Evolutionary conservation across 2,113 vertebrate species (phyloP), one percentile per base, ranked within the genome.

Genomic region (Corydoras sp.): DNA sequence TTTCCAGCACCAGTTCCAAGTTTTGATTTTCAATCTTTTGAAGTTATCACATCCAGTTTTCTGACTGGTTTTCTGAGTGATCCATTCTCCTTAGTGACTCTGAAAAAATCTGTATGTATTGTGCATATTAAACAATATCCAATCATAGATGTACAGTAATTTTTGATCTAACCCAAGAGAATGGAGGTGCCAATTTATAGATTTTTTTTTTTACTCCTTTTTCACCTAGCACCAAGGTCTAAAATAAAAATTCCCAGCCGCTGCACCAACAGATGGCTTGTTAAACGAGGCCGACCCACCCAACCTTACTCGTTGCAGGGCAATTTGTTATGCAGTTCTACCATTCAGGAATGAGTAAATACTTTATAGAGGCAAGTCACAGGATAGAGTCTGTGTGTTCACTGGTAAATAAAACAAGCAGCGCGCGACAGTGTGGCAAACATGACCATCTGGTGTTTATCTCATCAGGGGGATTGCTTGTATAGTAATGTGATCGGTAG

Each of bases 371-470:
- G 58, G 56, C 69, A 75, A 79, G 69, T 55, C 50, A 69, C 59
- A 64, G 68, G 69, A 76, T 72, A 8, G 56, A 64, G 58, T 12
- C 54, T 50, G 77, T 51, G 73, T 68, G 76, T 78, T 68, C 69
- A 68, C 30, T 78, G 54, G 72, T 72, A 75, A 78, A 78, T 72
- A 75, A 79, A 79, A 65, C 69, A 76, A 76, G 65, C 62, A 31
- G 66, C 48, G 77, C 73, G 58, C 65, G 29, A 72, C 77, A 69
- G 64, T 32, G 54, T 69, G 71, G 49, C 73, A 75, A 79, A 79
- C 69, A 55, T 69, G 77, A 72, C 73, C 77, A 79, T 79, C 77
- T 79, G 77, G 70, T 69, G 77, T 76, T 79, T 43, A 43, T 43
- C 35, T 43, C 7, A 43, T 43, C 35, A 43, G 35, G 35, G 18